Conservation (phyloP, 2,888 invertebrate genomes). For the Endotricha flammealis region DNA sequence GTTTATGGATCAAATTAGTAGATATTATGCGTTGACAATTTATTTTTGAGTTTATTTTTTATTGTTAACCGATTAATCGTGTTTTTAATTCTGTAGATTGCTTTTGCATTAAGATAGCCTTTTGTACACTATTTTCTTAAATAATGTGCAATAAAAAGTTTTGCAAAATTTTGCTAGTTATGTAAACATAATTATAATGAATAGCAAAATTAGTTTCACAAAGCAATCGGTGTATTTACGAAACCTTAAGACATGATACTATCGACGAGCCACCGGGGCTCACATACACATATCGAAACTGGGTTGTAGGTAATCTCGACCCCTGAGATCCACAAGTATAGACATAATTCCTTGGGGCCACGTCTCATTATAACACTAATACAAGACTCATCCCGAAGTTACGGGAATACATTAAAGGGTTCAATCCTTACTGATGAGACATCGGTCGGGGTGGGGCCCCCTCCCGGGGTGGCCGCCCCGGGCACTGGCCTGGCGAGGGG, state of each 20-base stretch:
- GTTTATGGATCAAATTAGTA: too few relatives aligned
- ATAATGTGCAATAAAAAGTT: too few relatives aligned
- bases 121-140: too few relatives aligned
- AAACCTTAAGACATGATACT: constrained; percentile 38
- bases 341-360: constrained; percentile 75
- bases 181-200: too few relatives aligned
- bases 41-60: too few relatives aligned
- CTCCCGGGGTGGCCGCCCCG: constrained; percentile 60
- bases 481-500: constrained; percentile 63
- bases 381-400: constrained; percentile 78
- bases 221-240: constrained; percentile 21
- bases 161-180: too few relatives aligned
- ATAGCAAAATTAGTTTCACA: constrained; percentile 19
- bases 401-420: constrained; percentile 79
- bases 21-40: too few relatives aligned
- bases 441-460: constrained; percentile 60
- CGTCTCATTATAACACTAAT: constrained; percentile 79
- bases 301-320: constrained; percentile 65
- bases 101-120: too few relatives aligned
- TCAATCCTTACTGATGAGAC: constrained; percentile 78
- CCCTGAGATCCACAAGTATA: constrained; percentile 67
- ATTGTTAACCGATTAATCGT: too few relatives aligned
- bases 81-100: too few relatives aligned
- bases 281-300: constrained; percentile 71
- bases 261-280: constrained; percentile 49